Evolutionary conservation across 2,888 invertebrate genomes (phyloP).

Genomic region (Diarsia rubi): DNA sequence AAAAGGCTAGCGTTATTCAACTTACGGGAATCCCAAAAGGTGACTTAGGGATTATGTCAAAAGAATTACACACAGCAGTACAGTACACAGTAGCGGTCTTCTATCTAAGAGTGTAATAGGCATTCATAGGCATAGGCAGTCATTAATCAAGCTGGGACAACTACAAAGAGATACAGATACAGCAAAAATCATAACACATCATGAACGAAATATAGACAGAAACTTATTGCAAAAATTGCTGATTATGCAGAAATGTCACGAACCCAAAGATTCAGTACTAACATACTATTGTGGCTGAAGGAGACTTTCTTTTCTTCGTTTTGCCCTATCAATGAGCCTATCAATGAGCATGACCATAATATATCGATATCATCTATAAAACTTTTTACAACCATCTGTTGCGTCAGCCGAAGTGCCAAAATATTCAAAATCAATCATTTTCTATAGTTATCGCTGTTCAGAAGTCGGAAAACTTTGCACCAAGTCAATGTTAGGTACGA

Average conservation of each 20-base stretch:
- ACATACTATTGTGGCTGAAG: too few relatives aligned
- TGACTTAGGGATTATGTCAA: not conserved
- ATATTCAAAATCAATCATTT: conserved; percentile 29
- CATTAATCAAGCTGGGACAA: not conserved
- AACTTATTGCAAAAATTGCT: not conserved
- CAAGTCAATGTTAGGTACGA: conserved; percentile 32
- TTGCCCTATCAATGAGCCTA: too few relatives aligned
- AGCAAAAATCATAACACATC: not conserved
- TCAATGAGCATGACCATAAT: too few relatives aligned
- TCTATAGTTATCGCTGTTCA: conserved; percentile 17
- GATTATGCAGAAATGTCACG: not conserved
- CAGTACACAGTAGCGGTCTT: too few relatives aligned
- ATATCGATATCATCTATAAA: conserved; percentile 13
- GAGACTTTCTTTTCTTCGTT: too few relatives aligned
- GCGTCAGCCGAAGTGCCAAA: conserved; percentile 2
- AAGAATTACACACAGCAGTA: too few relatives aligned
- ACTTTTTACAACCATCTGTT: conserved; percentile 45
- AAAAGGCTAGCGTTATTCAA: not conserved
- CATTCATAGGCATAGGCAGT: too few relatives aligned
- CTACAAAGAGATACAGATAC: not conserved
- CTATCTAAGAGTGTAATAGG: not conserved
- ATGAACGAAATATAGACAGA: not conserved
- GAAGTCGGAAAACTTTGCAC: conserved; percentile 28
- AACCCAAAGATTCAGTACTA: not conserved
- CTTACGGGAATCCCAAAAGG: conserved; percentile 2